Evolutionary conservation across 2,113 vertebrate species (phyloP), one percentile per base, ranked within the genome.

Genomic region (Copsychus sechellarum): DNA sequence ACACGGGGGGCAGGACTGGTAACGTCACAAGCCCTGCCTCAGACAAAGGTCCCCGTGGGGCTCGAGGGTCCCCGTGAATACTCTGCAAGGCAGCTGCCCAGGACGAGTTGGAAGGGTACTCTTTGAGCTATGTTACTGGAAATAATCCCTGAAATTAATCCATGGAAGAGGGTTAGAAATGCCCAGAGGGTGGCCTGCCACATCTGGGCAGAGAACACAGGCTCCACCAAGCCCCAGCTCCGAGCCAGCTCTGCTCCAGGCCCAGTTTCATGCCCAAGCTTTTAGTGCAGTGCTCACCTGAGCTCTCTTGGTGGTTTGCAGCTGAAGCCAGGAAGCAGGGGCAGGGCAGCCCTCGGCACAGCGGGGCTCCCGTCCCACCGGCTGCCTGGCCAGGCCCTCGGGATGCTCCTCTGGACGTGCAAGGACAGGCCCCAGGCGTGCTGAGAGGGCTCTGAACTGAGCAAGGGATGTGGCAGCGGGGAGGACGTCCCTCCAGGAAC

Each of bases 291-390:
- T 0, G 26, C 70, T 93, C 86, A n/a, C 74, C 66, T 67, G 88
- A 92, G 88, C 86, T 64, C 9, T 50, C 29, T 28, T 2, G 72
- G 82, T 47, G 88, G 66, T 88, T 8, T 22, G 45, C 47, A 29
- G 6, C 57, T 11, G 84, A 22, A 50, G 76, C 5, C 19, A 14
- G 42, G 31, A 5, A 28, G 90, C 76, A 43, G 24, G 57, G 70
- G 19, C 71, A 85, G 69, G 48, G 50, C n/a, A n/a, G 56, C 18
- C 21, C 13, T 25, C 2, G 5, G 64, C 29, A 16, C 48, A 57
- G 51, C 43, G 2, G 48, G 50, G 64, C 16, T 73, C 53, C 29
- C 1, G 0, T 51, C 40, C 76, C 29, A 2, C 0, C 0, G 1
- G 8, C 26, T 8, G 51, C 57, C 66, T 17, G 51, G 0, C 50